Evolutionary conservation across 1,140 invertebrate genomes (phyloP).

Genomic region (Bombus turneri): DNA sequence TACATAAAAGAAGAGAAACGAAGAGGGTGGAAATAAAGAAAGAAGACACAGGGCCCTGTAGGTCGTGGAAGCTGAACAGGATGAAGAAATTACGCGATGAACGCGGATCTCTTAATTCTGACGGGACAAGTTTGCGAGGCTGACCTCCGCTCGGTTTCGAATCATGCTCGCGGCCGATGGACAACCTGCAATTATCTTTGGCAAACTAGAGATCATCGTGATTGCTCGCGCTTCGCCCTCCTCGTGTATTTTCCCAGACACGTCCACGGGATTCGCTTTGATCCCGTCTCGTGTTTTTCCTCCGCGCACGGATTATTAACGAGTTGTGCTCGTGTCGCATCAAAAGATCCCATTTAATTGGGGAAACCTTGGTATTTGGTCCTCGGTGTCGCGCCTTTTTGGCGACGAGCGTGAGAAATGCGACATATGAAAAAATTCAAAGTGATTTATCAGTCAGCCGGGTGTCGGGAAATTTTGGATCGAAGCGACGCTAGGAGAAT

Average conservation of each 20-base stretch:
- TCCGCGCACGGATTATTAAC: constrained; percentile 3
- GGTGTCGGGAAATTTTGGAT: neutral
- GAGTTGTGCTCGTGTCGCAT: neutral
- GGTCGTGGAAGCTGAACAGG: constrained; percentile 59
- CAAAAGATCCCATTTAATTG: constrained; percentile 31
- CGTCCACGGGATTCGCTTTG: constrained; percentile 17
- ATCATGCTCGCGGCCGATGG: constrained; percentile 57
- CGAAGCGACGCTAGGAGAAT: too few relatives aligned
- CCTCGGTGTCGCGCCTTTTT: neutral
- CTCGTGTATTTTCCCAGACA: constrained; percentile 74
- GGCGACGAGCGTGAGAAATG: too few relatives aligned
- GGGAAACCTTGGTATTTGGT: neutral
- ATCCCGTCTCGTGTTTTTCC: constrained; percentile 24
- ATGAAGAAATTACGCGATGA: constrained; percentile 80
- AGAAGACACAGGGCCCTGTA: neutral
- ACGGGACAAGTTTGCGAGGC: constrained; percentile 70
- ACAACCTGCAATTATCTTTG: constrained; percentile 81
- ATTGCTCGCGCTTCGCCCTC: constrained; percentile 68
- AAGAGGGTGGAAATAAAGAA: neutral
- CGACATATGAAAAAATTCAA: neutral
- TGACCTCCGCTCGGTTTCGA: constrained; percentile 24
- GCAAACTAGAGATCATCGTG: constrained; percentile 80
- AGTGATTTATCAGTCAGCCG: neutral
- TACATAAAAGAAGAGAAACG: neutral
- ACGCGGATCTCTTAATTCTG: constrained; percentile 80